Evolutionary conservation across 35 echinoderm and acorn worm species (phyloP).

Genomic region (Holothuria glaberrima): DNA sequence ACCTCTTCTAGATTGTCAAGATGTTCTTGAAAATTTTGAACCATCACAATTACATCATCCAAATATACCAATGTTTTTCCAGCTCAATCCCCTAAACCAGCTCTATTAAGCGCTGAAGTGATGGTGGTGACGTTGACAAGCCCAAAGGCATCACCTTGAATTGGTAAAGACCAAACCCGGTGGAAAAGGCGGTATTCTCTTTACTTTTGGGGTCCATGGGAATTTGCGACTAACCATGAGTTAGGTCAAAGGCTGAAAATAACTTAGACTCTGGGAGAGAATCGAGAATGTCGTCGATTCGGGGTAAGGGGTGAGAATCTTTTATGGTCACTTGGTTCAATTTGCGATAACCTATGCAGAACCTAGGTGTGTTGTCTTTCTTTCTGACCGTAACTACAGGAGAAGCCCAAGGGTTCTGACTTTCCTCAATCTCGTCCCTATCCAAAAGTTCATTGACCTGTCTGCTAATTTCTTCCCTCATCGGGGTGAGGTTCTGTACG

Average conservation of each 20-base stretch:
- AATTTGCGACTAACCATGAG: slow-evolving; percentile 50
- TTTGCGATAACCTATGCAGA: slow-evolving; percentile 77
- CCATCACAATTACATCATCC: slow-evolving; percentile 67
- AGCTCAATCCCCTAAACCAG: slow-evolving; percentile 47
- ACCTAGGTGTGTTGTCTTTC: slow-evolving; percentile 64
- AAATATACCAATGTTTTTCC: slow-evolving; percentile 55
- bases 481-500: slow-evolving; percentile 10
- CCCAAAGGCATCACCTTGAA: slow-evolving; percentile 71
- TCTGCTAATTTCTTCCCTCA: slow-evolving; percentile 43
- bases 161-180: slow-evolving; percentile 52
- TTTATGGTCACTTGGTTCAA: slow-evolving; percentile 58
- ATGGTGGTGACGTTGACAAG: slow-evolving; percentile 35
- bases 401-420: slow-evolving; percentile 63
- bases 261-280: background rate
- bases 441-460: slow-evolving; percentile 36
- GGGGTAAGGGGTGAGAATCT: slow-evolving; percentile 60
- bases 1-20: slow-evolving; percentile 55
- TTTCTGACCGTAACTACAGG: slow-evolving; percentile 72
- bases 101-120: slow-evolving; percentile 65
- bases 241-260: background rate
- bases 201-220: slow-evolving; percentile 32
- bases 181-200: slow-evolving; percentile 61
- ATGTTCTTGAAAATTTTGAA: slow-evolving; percentile 56
- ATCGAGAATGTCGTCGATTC: slow-evolving; percentile 47
- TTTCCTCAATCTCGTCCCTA: slow-evolving; percentile 22